Base-by-base conservation (phyloP, 2,113 vertebrate species). In the Fulmarus glacialis region DNA sequence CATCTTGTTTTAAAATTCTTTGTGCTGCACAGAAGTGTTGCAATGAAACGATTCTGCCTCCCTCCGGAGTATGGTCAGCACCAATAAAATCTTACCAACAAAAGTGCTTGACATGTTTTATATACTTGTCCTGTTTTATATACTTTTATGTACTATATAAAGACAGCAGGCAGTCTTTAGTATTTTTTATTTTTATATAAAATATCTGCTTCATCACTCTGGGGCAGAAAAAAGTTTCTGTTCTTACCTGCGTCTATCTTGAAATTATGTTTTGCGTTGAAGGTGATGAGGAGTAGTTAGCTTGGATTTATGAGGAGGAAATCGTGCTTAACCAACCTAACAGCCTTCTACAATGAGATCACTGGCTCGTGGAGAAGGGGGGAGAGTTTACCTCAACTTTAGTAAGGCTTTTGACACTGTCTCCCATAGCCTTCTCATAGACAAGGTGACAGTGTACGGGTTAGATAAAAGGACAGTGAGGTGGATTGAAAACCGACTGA, bases 381-480 rank as follows among this genome's bases (percentile, higher is more conserved):
- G 30, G 19, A 80, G 45, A 59, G 40, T 80, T 80, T 38, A 55
- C 8, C 4, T 29, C 53, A 30, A 15, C 30, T 74, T 72, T 9
- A 67, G 7, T 29, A n/a, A 42, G 6, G 6, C 20, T 63, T 81
- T 91, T 50, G 15, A 29, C 4, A 5, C 24, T 1, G 3, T 67
- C 20, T 81, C 21, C 20, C 1, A 0, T 16, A 68, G 20, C 18
- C 6, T 64, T 2, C 30, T 56, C 14, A 3, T 1, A 12, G 87
- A 21, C 12, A 19, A 66, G 27, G 24, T 75, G 52, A 3, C 5
- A 13, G 21, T 12, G 8, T 53, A 8, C 11, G 4, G 24, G 17
- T 38, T 45, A 32, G 42, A 6, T 42, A 12, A 45, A 32, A 13
- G 42, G 22, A 16, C 38, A 11, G 22, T 11, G 36, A 43, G 8